Evolutionary conservation across 1,140 invertebrate genomes (phyloP).

Genomic region (Phocides pigmalion): DNA sequence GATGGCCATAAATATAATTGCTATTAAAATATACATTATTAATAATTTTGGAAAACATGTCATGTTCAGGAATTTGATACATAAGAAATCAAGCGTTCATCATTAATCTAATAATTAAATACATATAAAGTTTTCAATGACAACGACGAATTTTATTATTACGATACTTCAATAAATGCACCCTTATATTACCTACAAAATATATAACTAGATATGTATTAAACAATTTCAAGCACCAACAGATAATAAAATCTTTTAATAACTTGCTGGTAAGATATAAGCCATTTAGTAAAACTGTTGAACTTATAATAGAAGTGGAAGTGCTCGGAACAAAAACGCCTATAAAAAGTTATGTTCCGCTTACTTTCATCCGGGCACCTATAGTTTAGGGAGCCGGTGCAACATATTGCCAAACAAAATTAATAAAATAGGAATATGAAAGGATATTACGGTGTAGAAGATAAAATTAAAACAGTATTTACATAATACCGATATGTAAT

Average conservation of each 20-base stretch:
- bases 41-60: too few relatives aligned
- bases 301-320: conserved; percentile 62
- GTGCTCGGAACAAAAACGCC: conserved; percentile 58
- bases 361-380: conserved; percentile 63
- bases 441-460: conserved; percentile 13
- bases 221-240: neutral
- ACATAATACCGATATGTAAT: neutral
- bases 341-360: conserved; percentile 76
- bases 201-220: neutral
- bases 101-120: too few relatives aligned
- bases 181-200: too few relatives aligned
- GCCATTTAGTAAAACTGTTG: conserved; percentile 32
- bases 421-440: conserved; percentile 66
- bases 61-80: too few relatives aligned
- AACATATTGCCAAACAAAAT: conserved; percentile 75
- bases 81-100: too few relatives aligned
- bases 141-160: too few relatives aligned
- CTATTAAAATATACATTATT: too few relatives aligned
- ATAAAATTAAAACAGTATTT: conserved; percentile 5
- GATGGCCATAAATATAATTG: too few relatives aligned
- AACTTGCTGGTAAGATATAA: conserved; percentile 13
- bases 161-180: too few relatives aligned
- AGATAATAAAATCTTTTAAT: conserved; percentile 7
- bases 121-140: too few relatives aligned
- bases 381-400: conserved; percentile 74